phyloP scores from a whole-genome alignment of 2,888 invertebrate genomes.

The Cylindroiulus punctatus region DNA sequence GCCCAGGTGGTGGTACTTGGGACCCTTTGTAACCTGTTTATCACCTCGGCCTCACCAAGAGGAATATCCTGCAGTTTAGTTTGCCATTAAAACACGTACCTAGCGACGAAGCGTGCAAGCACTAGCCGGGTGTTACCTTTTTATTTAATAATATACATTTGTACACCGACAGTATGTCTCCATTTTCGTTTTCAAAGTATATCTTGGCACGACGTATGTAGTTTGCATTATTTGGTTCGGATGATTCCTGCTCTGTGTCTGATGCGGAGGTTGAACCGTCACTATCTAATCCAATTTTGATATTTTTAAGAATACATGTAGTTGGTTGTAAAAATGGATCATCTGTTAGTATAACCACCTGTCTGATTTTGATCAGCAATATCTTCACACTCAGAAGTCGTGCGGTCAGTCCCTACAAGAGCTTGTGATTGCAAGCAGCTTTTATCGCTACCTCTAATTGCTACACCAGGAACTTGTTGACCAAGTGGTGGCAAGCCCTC shows the following conservation, averaged over 20 bases:
- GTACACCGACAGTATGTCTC: slow-evolving; percentile 79
- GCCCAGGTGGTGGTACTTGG: slow-evolving; percentile 73
- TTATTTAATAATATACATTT: slow-evolving; percentile 78
- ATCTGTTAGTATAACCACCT: slow-evolving; percentile 19
- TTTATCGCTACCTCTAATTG: neutral
- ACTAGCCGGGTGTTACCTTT: slow-evolving; percentile 65
- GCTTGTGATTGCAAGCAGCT: neutral
- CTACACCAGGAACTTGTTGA: neutral
- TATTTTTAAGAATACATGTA: slow-evolving; percentile 9
- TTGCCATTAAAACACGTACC: slow-evolving; percentile 60
- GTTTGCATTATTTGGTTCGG: slow-evolving; percentile 62
- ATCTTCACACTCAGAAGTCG: neutral
- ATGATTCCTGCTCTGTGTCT: slow-evolving; percentile 55
- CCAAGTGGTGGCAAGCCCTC: slow-evolving; percentile 70
- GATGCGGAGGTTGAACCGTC: neutral
- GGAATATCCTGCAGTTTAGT: slow-evolving; percentile 10
- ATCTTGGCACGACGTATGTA: slow-evolving; percentile 76
- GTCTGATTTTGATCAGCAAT: neutral
- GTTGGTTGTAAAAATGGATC: neutral
- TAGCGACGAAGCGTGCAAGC: slow-evolving; percentile 53
- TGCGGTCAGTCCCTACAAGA: neutral
- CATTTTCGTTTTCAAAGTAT: slow-evolving; percentile 76
- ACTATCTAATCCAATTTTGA: slow-evolving; percentile 35
- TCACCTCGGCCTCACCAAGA: slow-evolving; percentile 63
- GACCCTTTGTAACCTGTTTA: slow-evolving; percentile 64